Base-by-base conservation (phyloP, 2,888 invertebrate genomes). In the Caenorhabditis uteleia region DNA sequence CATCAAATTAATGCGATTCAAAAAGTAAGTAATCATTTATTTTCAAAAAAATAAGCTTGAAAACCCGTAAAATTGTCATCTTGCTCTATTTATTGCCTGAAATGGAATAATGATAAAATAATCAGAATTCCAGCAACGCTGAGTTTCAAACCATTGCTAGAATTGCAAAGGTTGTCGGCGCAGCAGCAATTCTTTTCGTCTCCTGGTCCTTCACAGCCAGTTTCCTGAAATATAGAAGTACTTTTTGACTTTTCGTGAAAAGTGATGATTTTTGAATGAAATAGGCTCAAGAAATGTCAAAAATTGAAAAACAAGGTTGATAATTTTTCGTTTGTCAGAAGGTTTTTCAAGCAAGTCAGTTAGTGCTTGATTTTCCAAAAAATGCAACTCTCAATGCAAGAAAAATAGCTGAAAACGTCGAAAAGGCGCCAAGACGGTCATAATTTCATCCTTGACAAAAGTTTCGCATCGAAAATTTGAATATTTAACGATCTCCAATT, bases 101-200 rank as follows among this genome's bases (percentile, higher is more conserved):
- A n/a, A n/a, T n/a, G 27, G 16, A 21, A 43, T 10, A 61, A 50
- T 47, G 62, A 57, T 26, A 64, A 48, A 44, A 66, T 57, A 45
- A 66, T 60, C 36, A 66, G 48, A 54, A 58, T 61, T 26, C 67
- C 67, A 12, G 61, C 68, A 4, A 53, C 25, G 12, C 50, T 26
- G 18, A 54, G 44, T 29, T 47, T 58, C 54, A 68, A 50, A 61
- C 61, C 62, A 55, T 70, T 66, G 55, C 66, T 62, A 36, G 70
- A 69, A 31, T 75, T 75, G 64, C 75, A 75, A 23, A 70, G 43
- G 51, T 73, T 66, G 38, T 66, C 70, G 23, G 54, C 54, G 49
- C 75, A 75, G 44, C 75, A 75, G 47, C 75, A 75, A 14, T 49
- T 43, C 36, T 68, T 68, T 43, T 69, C 70, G 57, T 67, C 57